Percentiles rank a stretch among this genome's conserved stretches.
phyloP scores from a whole-genome alignment of 2,888 invertebrate species.

The Drosophila neotestacea region DNA sequence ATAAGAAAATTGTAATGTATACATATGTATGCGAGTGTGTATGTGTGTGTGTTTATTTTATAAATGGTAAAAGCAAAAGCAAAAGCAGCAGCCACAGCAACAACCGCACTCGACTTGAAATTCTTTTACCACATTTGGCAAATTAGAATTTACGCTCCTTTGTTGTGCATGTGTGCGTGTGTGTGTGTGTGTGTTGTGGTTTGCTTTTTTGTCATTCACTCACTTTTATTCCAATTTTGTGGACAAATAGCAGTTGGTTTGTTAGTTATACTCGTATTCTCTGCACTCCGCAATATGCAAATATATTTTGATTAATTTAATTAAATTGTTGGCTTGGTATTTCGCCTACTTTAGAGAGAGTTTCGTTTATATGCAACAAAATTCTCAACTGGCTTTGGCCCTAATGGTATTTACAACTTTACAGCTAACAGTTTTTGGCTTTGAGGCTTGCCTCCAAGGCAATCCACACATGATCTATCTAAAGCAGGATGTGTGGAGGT shows the following conservation, averaged over 20 bases:
- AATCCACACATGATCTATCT: constrained; percentile 32
- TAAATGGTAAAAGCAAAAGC: constrained; percentile 50
- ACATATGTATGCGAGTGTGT: background rate
- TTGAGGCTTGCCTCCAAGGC: constrained; percentile 20
- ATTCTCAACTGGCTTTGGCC: constrained; percentile 20
- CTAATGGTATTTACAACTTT: constrained; percentile 33
- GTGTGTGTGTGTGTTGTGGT: constrained; percentile 30
- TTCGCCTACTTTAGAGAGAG: constrained; percentile 6
- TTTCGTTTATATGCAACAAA: constrained; percentile 5
- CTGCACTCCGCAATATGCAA: constrained; percentile 47
- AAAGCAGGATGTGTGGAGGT: background rate
- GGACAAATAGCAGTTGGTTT: constrained; percentile 35
- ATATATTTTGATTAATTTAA: constrained; percentile 73
- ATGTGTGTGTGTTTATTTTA: constrained; percentile 13
- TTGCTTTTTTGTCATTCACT: constrained; percentile 46
- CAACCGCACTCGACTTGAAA: constrained; percentile 59
- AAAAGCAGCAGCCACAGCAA: constrained; percentile 19
- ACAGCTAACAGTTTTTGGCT: constrained; percentile 13
- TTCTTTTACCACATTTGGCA: constrained; percentile 74
- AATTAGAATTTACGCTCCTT: constrained; percentile 68
- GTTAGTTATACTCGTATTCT: constrained; percentile 23
- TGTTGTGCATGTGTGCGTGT: constrained; percentile 27
- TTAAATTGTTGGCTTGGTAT: constrained; percentile 37
- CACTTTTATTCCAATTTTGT: constrained; percentile 40
- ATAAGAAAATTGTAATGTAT: constrained; percentile 21